Evolutionary conservation across 2,797 vertebrate species (phyloP).

Genomic region (Lepus oiostolus): DNA sequence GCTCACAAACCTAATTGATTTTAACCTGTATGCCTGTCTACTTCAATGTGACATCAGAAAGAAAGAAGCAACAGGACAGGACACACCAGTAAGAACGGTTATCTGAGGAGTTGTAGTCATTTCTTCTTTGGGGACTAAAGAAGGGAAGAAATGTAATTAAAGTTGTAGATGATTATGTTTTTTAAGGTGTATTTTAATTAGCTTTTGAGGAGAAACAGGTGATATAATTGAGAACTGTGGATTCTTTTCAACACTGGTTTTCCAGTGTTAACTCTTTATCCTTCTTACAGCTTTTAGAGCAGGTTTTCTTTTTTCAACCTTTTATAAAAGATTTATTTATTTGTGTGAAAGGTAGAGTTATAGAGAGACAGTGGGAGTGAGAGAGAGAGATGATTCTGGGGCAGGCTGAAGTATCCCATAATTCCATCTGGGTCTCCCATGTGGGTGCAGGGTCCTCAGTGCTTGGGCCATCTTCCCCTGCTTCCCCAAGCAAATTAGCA

Average conservation of each 20-base stretch:
- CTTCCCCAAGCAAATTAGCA: too few relatives aligned
- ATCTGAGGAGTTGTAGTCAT: slow-evolving; percentile 44
- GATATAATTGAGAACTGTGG: slow-evolving; percentile 70
- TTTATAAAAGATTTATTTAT: neutral
- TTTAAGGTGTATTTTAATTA: slow-evolving; percentile 82
- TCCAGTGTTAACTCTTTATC: slow-evolving; percentile 20
- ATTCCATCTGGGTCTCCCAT: too few relatives aligned
- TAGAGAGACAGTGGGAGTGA: neutral
- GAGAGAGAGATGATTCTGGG: slow-evolving; percentile 30
- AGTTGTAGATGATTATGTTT: slow-evolving; percentile 67
- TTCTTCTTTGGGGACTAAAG: slow-evolving; percentile 68
- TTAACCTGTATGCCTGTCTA: too few relatives aligned
- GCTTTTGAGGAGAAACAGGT: slow-evolving; percentile 67
- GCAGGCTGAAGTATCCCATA: too few relatives aligned
- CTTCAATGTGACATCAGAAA: neutral
- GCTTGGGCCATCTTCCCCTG: too few relatives aligned
- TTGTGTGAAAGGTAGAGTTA: too few relatives aligned
- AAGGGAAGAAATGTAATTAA: slow-evolving; percentile 78
- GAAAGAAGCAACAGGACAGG: neutral
- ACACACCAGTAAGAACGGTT: neutral
- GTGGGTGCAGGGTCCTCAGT: too few relatives aligned
- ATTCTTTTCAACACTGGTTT: slow-evolving; percentile 48
- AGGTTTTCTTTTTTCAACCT: neutral
- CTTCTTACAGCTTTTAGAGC: neutral
- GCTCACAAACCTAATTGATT: too few relatives aligned